Evolutionary conservation across 2,113 vertebrate genomes (phyloP), one percentile per base, ranked within the genome.

Genomic region (Ornithorhynchus anatinus): DNA sequence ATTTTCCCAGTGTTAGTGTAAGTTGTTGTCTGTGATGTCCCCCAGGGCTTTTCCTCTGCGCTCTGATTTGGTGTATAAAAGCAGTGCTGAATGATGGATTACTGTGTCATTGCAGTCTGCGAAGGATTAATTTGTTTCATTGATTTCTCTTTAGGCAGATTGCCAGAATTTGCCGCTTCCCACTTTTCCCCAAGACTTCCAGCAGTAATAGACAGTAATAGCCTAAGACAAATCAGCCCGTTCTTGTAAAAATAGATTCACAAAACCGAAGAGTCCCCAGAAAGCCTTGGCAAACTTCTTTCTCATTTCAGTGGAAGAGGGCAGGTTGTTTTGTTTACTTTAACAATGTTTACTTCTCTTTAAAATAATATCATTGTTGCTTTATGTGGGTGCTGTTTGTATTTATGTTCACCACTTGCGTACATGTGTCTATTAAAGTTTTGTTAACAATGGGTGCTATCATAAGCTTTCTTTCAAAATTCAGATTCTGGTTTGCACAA

Each of bases 111-210:
- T 94, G 94, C 95, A 94, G 96, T 94, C 96, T 97, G 95, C 84
- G 82, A 96, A 98, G 97, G 97, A 99, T 98, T 99, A 98, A 99
- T 99, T 98, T 98, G 97, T 99, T 99, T 99, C 96, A 99, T 99
- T 99, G 98, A 99, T 99, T 99, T 98, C 96, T 98, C 96, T 98
- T 99, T 99, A 99, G 98, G 97, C 96, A 99, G 96, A 99, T 98
- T 98, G 97, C 96, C 97, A 99, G 96, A 95, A 95, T 96, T 96
- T 95, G 94, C 95, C 92, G 94, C 95, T 99, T 98, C 95, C 96
- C 96, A 97, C 96, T 96, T 98, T 96, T 97, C 93, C 91, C 89
- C 81, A 89, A 95, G 95, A 96, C 95, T 97, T 94, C 91, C 90
- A 96, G 92, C 90, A 92, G 95, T 98, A 98, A 98, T 94, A 96